phyloP scores from a whole-genome alignment of 2,888 invertebrate species.

The Eupithecia pulchellata region DNA sequence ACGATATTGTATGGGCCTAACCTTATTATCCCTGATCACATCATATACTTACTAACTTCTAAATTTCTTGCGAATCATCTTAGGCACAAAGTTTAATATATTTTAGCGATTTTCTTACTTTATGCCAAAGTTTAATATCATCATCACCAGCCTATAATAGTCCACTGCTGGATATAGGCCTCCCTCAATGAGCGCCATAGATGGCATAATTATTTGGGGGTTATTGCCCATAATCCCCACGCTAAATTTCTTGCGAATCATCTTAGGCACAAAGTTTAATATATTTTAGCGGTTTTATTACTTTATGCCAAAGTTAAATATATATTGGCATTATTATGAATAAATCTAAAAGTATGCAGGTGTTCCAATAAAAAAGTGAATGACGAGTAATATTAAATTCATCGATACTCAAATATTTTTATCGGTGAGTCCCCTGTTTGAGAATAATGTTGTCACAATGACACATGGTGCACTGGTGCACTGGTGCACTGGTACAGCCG shows the following conservation, averaged over 20 bases:
- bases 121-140: neutral
- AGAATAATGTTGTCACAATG: neutral
- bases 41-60: neutral
- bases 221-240: too few relatives aligned
- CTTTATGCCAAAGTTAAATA: neutral
- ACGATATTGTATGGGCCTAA: neutral
- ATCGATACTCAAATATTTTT: neutral
- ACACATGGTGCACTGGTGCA: neutral
- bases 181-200: too few relatives aligned
- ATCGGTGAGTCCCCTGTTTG: neutral
- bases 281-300: neutral
- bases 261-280: neutral
- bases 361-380: neutral
- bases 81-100: neutral
- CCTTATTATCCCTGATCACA: slow-evolving; percentile 6
- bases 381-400: neutral
- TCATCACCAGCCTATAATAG: too few relatives aligned
- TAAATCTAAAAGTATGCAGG: neutral
- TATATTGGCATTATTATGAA: neutral
- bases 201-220: too few relatives aligned
- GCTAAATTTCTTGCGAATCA: neutral
- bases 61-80: neutral
- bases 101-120: neutral
- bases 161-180: too few relatives aligned
- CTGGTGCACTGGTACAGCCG: neutral